Percentiles rank a stretch among this genome's conserved stretches.
These are phyloP conservation scores for Agelastica alni DNA, from an alignment of 2,888 invertebrate genomes.

Conservation along the genomic window DNA sequence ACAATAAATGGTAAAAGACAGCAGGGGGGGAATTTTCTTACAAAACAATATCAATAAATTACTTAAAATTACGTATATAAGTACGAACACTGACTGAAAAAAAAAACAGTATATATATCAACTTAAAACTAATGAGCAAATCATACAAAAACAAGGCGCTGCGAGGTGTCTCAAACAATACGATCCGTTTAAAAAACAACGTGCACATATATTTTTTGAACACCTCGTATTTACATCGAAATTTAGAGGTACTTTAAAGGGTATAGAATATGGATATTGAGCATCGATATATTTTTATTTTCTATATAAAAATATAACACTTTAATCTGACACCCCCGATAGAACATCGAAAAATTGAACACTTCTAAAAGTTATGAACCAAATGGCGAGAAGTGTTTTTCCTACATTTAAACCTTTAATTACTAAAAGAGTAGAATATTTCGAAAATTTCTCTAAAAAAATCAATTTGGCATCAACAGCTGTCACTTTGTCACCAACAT, in stretches of 20 bases:
- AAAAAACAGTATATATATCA: conserved; percentile 4
- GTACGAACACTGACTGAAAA: conserved; percentile 18
- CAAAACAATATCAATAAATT: conserved; percentile 27
- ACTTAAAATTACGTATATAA: conserved; percentile 33
- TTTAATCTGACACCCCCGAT: no score
- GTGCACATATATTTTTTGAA: not conserved
- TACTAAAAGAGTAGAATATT: not conserved
- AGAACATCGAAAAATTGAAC: no score
- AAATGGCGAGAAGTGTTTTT: not conserved
- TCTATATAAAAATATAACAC: conserved; percentile 16
- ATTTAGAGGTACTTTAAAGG: not conserved
- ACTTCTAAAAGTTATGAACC: no score
- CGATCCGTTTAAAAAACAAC: not conserved
- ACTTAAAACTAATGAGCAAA: conserved; percentile 24
- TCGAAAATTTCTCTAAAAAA: no score
- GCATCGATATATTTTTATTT: conserved; percentile 4
- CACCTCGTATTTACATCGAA: conserved; percentile 4
- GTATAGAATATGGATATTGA: conserved; percentile 13
- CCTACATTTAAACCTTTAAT: not conserved
- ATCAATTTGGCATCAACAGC: no score
- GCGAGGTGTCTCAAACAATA: conserved; percentile 20
- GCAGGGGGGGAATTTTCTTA: conserved; percentile 30
- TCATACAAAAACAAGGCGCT: conserved; percentile 15
- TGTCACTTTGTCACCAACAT: no score
- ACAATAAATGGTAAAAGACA: conserved; percentile 45